Base-by-base conservation (phyloP, 2,888 invertebrate genomes). In the Hemaris fuciformis region DNA sequence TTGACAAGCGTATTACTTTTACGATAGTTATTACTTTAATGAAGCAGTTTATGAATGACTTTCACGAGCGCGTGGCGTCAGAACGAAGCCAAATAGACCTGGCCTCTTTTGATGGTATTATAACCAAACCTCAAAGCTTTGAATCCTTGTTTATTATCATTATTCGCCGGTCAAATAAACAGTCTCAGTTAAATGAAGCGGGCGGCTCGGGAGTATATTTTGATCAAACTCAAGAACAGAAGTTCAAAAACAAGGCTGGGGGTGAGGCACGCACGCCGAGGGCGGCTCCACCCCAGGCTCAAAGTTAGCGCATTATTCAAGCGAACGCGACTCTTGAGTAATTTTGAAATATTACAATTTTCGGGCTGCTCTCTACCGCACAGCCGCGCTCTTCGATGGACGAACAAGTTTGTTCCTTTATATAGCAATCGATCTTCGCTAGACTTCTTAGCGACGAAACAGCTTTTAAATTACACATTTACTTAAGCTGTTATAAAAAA, bases 271-370 rank as follows among this genome's bases (percentile, higher is more conserved):
- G 89, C 88, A 88, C 87, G 81, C 69, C 65, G 72, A 76, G 74
- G 74, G 77, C 74, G 74, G 72, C 69, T 71, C 79, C 79, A 77
- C 83, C 84, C 86, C 84, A 72, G 72, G 78, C 83, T 74, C 74
- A 85, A 91, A 91, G 81, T 92, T 92, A 87, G 84, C 88, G 81
- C 91, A 92, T 92, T 91, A 92, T 88, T 91, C 91, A 92, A 89
- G 83, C 81, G 86, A 88, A 89, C 91, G 89, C 91, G 91, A 91
- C 91, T 91, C 90, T 88, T 91, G 91, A 92, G 91, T 92, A 92
- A 92, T 92, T 92, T 92, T 91, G 92, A 92, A 92, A 92, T 92
- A 92, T 92, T 91, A 91, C 92, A 90, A 91, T 90, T 91, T 91
- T 90, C 87, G 83, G 87, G 87, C 79, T 64, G 71, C 83, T 83